Base-by-base conservation (phyloP, 2,888 invertebrate genomes). In the Kryphioiulus occultus region DNA sequence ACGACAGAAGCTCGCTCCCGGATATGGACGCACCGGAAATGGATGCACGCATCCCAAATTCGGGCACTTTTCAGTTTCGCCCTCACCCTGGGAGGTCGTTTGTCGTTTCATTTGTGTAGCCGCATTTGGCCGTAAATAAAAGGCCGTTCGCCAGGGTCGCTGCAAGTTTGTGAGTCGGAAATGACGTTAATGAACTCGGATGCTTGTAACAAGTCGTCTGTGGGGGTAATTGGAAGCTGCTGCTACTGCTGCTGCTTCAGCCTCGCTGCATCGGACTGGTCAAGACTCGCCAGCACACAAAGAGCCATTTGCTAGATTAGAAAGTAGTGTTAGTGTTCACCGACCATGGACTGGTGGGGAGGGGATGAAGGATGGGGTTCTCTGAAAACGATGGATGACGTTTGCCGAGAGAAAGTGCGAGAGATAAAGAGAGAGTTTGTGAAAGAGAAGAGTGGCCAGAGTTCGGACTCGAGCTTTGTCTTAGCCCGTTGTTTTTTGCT, bases 111-210 rank as follows among this genome's bases (percentile, higher is more conserved):
- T 68, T 26, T 9, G 68, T 26, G 7, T 26, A 26, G n/a, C 68
- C 68, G 68, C 68, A 68, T 26, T 59, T 68, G 68, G 68, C 68
- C 68, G 68, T 68, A 68, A 68, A 68, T 68, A 68, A 68, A 68
- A 22, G 22, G 12, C 68, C 26, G 22, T 59, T 59, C 59, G n/a
- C 19, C 59, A 59, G 59, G 59, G 59, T 68, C 84, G 7, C 86
- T 26, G 22, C 44, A 26, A 85, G 44, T 85, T 85, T 85, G 44
- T 47, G 86, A 85, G 86, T 47, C 44, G 42, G 86, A 85, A 85
- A 47, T 85, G 86, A 85, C 86, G 44, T 47, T 85, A 85, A 85
- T 85, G 86, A 85, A 85, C 86, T 85, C 32, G 44, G 47, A 85
- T 47, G 86, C 47, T 47, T 47, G 44, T 85, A 85, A 85, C 44